A percentile compares a stretch with the other conserved stretches of the same genome.
Evolutionary conservation across 1,140 invertebrate genomes (phyloP).

Genomic region (Pomacea maculata): DNA sequence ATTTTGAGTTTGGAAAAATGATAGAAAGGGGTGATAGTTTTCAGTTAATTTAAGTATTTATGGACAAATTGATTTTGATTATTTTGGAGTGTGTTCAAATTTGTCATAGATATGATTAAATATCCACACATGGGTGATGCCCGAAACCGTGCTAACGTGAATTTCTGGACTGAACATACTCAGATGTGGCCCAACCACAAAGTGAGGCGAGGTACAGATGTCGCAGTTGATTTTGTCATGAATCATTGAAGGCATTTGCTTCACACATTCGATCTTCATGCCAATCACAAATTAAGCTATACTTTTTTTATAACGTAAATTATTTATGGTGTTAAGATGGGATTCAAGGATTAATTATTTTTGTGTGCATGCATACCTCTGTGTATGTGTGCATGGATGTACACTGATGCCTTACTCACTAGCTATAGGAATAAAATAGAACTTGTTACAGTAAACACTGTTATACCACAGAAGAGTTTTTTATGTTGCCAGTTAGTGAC

Average conservation of each 20-base stretch:
- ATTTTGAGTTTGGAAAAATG: too few species aligned
- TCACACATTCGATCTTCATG: too few species aligned
- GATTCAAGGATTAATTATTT: not conserved
- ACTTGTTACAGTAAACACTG: too few species aligned
- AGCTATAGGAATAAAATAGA: too few species aligned
- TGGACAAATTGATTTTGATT: not conserved
- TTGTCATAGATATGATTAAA: slow-evolving; percentile 14
- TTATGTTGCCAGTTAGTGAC: too few species aligned
- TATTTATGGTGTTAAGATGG: not conserved
- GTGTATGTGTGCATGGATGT: not conserved
- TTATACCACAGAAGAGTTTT: too few species aligned
- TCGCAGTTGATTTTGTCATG: not conserved
- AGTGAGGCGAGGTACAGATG: slow-evolving; percentile 17
- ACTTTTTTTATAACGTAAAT: not conserved
- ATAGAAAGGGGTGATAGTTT: not conserved
- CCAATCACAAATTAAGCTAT: not conserved
- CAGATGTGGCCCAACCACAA: slow-evolving; percentile 9
- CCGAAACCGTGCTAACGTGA: slow-evolving; percentile 23
- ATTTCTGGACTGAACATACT: slow-evolving; percentile 24
- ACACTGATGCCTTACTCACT: too few species aligned
- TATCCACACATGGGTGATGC: slow-evolving; percentile 23
- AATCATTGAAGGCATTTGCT: too few species aligned
- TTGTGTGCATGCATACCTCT: not conserved
- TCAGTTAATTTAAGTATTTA: slow-evolving; percentile 1
- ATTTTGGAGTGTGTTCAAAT: not conserved